Conservation (phyloP, 2,888 invertebrate species). For the Cecidostiba fungosa region DNA sequence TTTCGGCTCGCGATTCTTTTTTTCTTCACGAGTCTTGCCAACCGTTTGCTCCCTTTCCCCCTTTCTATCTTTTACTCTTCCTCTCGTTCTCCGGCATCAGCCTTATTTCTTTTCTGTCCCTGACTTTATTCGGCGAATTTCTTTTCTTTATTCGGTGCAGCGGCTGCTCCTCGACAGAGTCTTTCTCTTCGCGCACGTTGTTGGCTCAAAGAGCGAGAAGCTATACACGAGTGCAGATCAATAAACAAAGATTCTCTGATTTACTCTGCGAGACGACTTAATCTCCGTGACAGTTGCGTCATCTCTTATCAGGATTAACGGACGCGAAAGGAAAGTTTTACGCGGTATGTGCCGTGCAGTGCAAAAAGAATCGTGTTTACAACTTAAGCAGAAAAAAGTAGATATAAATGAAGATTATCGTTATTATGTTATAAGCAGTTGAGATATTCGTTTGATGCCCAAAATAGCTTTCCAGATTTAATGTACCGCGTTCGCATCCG, state of each 20-base stretch:
- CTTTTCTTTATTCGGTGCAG: not conserved
- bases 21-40: not conserved
- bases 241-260: not conserved
- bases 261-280: not conserved
- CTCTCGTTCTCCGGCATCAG: no score
- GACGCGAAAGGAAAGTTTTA: no score
- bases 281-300: not conserved
- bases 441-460: not conserved
- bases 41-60: not conserved
- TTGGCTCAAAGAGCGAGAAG: no score
- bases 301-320: conserved; percentile 5
- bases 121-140: not conserved
- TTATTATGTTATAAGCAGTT: no score
- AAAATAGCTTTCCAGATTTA: not conserved
- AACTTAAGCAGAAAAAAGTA: not conserved
- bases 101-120: not conserved
- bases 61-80: not conserved
- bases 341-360: not conserved
- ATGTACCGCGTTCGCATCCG: not conserved
- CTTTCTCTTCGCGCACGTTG: not conserved
- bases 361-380: not conserved
- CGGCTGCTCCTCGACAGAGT: not conserved
- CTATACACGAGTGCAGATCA: no score
- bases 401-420: not conserved
- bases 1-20: not conserved